Percentiles rank a stretch among this genome's conserved stretches.
These are phyloP conservation scores for Ceratina calcarata DNA, from an alignment of 1,140 invertebrate genomes.

Conservation along the genomic window DNA sequence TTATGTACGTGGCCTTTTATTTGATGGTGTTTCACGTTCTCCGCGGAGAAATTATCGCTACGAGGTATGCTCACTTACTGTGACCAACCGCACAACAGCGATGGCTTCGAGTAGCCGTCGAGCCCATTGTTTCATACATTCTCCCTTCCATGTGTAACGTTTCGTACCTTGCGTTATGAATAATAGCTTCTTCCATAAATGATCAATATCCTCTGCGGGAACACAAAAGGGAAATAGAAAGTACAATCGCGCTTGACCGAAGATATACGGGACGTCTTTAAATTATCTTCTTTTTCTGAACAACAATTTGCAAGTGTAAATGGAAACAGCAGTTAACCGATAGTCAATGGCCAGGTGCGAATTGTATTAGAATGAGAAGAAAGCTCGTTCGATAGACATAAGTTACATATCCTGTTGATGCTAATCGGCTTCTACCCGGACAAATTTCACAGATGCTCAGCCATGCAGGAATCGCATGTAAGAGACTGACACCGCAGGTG, in stretches of 20 bases:
- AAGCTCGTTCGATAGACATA: background rate
- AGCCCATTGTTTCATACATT: background rate
- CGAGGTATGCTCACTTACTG: slow-evolving; percentile 63
- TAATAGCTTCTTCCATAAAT: too few relatives aligned
- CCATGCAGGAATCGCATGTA: background rate
- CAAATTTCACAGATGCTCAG: slow-evolving; percentile 23
- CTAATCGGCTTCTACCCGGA: slow-evolving; percentile 8
- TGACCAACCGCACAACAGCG: slow-evolving; percentile 62
- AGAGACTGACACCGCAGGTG: background rate
- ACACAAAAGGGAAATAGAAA: too few relatives aligned
- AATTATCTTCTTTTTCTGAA: too few relatives aligned
- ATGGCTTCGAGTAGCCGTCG: slow-evolving; percentile 43
- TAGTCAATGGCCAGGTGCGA: background rate
- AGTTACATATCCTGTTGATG: slow-evolving; percentile 21
- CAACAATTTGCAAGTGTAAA: too few relatives aligned
- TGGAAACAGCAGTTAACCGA: too few relatives aligned
- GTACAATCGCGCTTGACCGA: too few relatives aligned
- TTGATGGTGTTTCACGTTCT: slow-evolving; percentile 65
- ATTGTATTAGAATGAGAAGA: background rate
- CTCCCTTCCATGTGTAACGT: background rate
- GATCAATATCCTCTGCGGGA: too few relatives aligned
- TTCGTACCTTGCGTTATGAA: too few relatives aligned
- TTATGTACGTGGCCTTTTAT: slow-evolving; percentile 51
- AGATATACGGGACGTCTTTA: too few relatives aligned
- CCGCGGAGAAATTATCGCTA: slow-evolving; percentile 69